These are phyloP conservation scores for Crotophaga sulcirostris DNA, from an alignment of 2,113 vertebrate species.

Conservation along the genomic window DNA sequence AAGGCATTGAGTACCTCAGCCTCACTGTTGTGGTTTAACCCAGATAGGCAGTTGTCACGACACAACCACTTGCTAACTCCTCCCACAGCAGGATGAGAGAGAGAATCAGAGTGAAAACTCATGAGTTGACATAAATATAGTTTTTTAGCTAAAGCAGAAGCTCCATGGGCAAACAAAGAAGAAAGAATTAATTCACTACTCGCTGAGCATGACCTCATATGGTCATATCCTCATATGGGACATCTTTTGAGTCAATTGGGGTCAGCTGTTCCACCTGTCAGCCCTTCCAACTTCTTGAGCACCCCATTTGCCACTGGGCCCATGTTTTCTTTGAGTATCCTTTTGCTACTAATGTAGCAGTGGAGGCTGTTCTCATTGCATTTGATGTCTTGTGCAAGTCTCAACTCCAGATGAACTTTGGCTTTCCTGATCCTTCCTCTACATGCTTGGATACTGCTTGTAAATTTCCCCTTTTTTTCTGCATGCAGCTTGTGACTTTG, in stretches of 20 bases:
- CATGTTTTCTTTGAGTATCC: not conserved
- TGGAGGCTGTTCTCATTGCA: not conserved
- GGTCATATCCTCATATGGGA: not conserved
- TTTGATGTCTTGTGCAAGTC: not conserved
- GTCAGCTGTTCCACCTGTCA: not conserved
- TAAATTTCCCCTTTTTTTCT: not conserved
- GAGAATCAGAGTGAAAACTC: not conserved
- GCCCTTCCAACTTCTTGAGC: not conserved
- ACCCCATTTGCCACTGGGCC: not conserved
- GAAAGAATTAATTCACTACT: not conserved
- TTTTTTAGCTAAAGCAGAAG: not conserved
- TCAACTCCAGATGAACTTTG: not conserved
- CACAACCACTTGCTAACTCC: not conserved
- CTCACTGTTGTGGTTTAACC: not conserved
- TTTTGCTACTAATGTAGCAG: not conserved
- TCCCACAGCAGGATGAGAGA: not conserved
- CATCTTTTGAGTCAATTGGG: not conserved
- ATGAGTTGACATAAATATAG: not conserved
- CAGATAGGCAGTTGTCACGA: not conserved
- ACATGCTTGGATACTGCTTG: not conserved
- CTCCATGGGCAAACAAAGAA: not conserved
- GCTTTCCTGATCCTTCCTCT: not conserved
- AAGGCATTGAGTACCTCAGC: not conserved
- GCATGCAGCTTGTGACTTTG: not conserved
- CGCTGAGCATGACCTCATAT: not conserved